Evolutionary conservation across 2,797 vertebrate species (phyloP).

Genomic region (Poecilia gillii): DNA sequence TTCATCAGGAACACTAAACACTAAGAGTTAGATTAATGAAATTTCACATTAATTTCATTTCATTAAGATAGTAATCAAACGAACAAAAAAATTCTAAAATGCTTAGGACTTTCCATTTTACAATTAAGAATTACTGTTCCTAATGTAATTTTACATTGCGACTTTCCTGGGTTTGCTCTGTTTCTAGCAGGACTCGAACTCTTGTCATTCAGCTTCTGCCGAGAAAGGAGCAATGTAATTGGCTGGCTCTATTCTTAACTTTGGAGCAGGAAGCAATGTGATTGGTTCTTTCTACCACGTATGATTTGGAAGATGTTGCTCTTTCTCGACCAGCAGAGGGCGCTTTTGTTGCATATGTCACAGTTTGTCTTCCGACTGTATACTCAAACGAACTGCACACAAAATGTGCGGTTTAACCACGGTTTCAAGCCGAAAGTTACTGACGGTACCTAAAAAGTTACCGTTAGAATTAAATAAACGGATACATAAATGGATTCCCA

Average conservation of each 20-base stretch:
- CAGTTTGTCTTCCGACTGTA: no score
- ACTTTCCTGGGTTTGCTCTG: neutral
- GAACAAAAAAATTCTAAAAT: neutral
- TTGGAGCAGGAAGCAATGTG: no score
- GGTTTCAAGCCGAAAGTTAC: no score
- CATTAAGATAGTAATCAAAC: neutral
- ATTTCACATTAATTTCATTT: neutral
- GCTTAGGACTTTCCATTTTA: neutral
- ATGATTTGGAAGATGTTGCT: no score
- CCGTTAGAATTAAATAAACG: neutral
- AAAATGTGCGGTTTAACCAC: no score
- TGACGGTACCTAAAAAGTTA: neutral
- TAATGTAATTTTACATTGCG: neutral
- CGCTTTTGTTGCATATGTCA: no score
- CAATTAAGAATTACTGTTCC: neutral
- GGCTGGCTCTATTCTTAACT: no score
- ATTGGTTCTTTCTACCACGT: neutral
- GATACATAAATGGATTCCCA: no score
- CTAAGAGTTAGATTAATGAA: neutral
- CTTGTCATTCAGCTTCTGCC: no score
- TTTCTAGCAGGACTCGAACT: neutral
- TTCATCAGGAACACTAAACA: no score
- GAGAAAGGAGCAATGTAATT: no score
- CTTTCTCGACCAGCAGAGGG: neutral
- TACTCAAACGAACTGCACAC: no score